Evolutionary conservation across 2,888 invertebrate genomes (phyloP), one percentile per base, ranked within the genome.

Genomic region (Tuberolachnus salignus): DNA sequence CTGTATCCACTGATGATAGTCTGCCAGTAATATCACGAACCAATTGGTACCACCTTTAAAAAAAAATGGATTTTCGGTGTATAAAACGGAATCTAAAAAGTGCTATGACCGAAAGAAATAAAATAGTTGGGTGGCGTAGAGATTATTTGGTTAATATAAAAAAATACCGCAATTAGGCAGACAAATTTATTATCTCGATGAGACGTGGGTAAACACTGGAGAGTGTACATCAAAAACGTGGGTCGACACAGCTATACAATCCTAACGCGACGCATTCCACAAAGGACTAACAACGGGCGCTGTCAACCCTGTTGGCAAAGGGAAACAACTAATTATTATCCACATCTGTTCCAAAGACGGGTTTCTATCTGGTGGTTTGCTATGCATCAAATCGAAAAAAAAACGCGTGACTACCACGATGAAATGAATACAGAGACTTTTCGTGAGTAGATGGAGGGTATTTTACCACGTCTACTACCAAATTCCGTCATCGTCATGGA

Each of bases 171-270:
- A 9, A 21, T 10, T 66, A 66, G 55, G 66, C 13, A 16, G 46
- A 11, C 14, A 8, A 26, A 49, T 75, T 34, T 75, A 75, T 26
- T 75, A 64, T 51, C 11, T 51, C 3, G 55, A 75, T 21, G 75
- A 75, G 55, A 75, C 55, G 3, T 75, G 75, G 75, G 6, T 23
- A 6, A 66, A 75, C 19, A 66, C 42, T 19, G 78, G 78, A 13
- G 23, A 59, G 3, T 59, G 59, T 26, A 10, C 14, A 44, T 14
- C 6, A 26, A 46, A 21, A 14, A 1, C 0, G n/a, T 64, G 42
- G 42, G 1, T 19, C 14, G 44, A 64, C 3, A 23, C 11, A 9
- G 9, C 46, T 9, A 46, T 21, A 21, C 44, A 14, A 21, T 64
- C 46, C 44, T 19, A 26, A 46, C 14, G 3, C 8, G 23, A 64